Evolutionary conservation across 2,113 vertebrate species (phyloP).

Genomic region (Phrynocephalus versicolor): DNA sequence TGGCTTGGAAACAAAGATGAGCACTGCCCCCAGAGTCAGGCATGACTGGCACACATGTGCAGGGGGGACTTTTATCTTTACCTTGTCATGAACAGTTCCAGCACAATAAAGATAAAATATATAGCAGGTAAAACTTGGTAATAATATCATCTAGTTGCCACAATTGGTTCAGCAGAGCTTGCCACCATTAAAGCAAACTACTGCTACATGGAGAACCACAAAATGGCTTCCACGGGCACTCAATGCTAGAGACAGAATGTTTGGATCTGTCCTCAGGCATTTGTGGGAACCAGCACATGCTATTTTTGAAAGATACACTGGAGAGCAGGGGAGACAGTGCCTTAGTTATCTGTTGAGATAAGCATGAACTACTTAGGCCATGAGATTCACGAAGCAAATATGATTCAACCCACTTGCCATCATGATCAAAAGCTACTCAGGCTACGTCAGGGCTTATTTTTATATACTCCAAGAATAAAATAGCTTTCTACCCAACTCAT

Average conservation of each 20-base stretch:
- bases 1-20: no score
- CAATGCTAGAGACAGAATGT: not conserved
- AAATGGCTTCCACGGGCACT: not conserved
- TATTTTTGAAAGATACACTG: not conserved
- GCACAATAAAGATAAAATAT: not conserved
- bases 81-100: not conserved
- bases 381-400: not conserved
- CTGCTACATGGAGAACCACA: not conserved
- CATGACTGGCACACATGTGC: no score
- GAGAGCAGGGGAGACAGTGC: no score
- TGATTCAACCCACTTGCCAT: not conserved
- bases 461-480: slow-evolving; percentile 1
- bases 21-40: no score
- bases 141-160: not conserved
- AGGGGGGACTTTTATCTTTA: no score
- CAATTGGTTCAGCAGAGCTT: not conserved
- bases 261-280: not conserved
- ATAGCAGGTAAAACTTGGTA: not conserved
- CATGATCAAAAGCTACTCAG: not conserved
- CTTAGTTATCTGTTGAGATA: not conserved
- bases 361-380: not conserved
- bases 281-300: not conserved
- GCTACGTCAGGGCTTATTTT: not conserved
- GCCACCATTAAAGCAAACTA: not conserved
- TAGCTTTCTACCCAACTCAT: not conserved